phyloP scores from a whole-genome alignment of 2,888 invertebrate species.

The Auanema freiburgensis region DNA sequence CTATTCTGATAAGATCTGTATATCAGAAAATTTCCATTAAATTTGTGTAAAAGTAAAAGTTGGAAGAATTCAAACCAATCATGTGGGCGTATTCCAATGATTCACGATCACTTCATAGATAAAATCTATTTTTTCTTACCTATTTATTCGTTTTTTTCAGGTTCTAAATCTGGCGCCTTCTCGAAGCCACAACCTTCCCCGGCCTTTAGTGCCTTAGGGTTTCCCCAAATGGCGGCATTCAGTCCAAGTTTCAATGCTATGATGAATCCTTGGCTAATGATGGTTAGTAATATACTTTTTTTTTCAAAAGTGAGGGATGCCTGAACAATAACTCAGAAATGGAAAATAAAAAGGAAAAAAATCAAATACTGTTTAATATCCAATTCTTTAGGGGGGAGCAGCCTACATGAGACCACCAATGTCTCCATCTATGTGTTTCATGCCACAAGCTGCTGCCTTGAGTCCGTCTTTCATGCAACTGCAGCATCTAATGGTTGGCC shows the following conservation, averaged over 20 bases:
- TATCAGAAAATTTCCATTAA: too few relatives aligned
- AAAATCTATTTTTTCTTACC: conserved; percentile 4
- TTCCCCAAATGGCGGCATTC: conserved; percentile 7
- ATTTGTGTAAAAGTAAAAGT: too few relatives aligned
- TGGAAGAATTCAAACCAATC: too few relatives aligned
- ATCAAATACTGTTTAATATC: too few relatives aligned
- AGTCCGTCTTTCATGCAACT: conserved; percentile 21
- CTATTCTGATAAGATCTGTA: too few relatives aligned
- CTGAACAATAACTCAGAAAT: too few relatives aligned
- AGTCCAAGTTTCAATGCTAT: conserved; percentile 12
- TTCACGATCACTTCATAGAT: background rate
- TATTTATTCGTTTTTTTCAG: background rate
- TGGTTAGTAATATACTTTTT: conserved; percentile 7
- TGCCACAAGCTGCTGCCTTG: conserved; percentile 17
- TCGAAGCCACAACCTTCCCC: conserved; percentile 33
- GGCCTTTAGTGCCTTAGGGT: conserved; percentile 24
- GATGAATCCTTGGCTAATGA: conserved; percentile 4
- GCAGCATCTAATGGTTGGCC: conserved; percentile 21
- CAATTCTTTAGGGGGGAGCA: background rate
- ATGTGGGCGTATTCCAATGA: background rate
- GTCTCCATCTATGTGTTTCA: conserved; percentile 28
- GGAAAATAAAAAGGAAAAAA: too few relatives aligned
- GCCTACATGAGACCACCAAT: conserved; percentile 17
- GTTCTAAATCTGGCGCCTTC: conserved; percentile 19
- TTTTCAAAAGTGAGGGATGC: background rate